These are phyloP conservation scores for Vulpes vulpes DNA, from an alignment of 2,113 vertebrate genomes.

Conservation along the genomic window DNA sequence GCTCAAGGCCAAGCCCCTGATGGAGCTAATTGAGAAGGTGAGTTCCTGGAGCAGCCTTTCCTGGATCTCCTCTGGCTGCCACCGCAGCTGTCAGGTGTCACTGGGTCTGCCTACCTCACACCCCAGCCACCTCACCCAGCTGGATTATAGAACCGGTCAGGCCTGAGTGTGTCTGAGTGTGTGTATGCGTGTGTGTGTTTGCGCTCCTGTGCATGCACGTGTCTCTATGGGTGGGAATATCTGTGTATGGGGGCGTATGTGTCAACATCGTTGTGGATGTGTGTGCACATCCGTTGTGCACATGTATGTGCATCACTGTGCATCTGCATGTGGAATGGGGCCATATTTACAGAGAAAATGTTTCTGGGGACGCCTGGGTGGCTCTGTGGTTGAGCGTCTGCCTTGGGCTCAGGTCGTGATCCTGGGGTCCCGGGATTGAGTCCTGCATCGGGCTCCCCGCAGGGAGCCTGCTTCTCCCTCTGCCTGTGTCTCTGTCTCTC, in stretches of 20 bases:
- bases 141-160: background rate
- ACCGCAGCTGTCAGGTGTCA: background rate
- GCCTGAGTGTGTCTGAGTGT: background rate
- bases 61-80: background rate
- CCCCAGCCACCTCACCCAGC: background rate
- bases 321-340: background rate
- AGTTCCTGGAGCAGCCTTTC: background rate
- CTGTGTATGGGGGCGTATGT: background rate
- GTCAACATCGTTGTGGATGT: background rate
- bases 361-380: background rate
- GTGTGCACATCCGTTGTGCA: background rate
- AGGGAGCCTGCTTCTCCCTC: too few species aligned
- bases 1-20: slow-evolving; percentile 92
- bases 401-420: too few species aligned
- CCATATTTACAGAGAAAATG: background rate
- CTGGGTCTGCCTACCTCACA: background rate
- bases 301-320: background rate
- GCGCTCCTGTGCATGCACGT: rapidly evolving
- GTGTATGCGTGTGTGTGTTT: background rate
- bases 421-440: too few species aligned
- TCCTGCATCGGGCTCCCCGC: too few species aligned
- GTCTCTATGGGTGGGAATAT: background rate
- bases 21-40: slow-evolving; percentile 94
- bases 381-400: too few species aligned
- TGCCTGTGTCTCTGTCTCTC: too few species aligned